A percentile compares a stretch with the other conserved stretches of the same genome.
phyloP scores from a whole-genome alignment of 1,140 invertebrate species.

The Leptinotarsa lineolata region DNA sequence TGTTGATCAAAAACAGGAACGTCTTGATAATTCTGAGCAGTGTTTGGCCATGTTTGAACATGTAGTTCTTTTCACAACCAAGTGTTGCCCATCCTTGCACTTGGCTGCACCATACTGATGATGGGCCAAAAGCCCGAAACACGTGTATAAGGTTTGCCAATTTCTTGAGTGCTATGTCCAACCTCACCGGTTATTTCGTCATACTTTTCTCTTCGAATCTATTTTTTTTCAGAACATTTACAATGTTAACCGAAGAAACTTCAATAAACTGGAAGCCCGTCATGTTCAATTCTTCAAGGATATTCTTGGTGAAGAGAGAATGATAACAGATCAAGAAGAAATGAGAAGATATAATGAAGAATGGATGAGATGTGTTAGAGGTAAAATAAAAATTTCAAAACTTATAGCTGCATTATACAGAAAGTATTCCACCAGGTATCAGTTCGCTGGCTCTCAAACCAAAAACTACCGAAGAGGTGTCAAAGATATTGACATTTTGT shows the following conservation, averaged over 20 bases:
- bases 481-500: constrained; percentile 84
- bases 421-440: constrained; percentile 60
- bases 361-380: constrained; percentile 87
- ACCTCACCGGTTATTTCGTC: too few species aligned
- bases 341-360: constrained; percentile 87
- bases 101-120: too few species aligned
- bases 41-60: too few species aligned
- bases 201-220: neutral
- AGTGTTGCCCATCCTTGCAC: too few species aligned
- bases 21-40: too few species aligned
- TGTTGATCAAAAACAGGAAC: too few species aligned
- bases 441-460: constrained; percentile 78
- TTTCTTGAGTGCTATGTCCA: too few species aligned
- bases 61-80: too few species aligned
- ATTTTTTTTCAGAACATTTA: constrained; percentile 54
- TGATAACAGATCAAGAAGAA: constrained; percentile 77
- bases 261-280: constrained; percentile 55
- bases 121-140: too few species aligned
- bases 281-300: constrained; percentile 77
- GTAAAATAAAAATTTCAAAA: constrained; percentile 58
- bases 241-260: constrained; percentile 58
- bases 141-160: too few species aligned
- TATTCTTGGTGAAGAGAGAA: constrained; percentile 68
- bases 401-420: neutral
- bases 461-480: constrained; percentile 78